Evolutionary conservation across 2,888 invertebrate species (phyloP).

Genomic region (Plagodis dolabraria): DNA sequence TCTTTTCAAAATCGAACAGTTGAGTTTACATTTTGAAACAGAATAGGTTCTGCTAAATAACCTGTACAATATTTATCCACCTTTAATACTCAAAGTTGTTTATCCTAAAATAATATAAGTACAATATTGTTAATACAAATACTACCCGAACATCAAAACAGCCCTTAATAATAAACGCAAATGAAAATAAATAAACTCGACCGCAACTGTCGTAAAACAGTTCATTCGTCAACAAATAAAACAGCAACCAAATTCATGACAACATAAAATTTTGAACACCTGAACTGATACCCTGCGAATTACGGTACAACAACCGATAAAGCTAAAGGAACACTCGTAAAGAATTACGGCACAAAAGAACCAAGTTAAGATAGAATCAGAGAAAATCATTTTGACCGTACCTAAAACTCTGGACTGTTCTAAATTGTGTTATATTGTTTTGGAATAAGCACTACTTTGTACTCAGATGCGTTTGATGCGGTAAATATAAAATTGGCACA

Average conservation of each 20-base stretch:
- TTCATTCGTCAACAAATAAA: conserved; percentile 24
- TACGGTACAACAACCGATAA: conserved; percentile 14
- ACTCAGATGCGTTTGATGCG: no score
- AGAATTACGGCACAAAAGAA: conserved; percentile 10
- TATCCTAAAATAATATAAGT: no score
- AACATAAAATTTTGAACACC: conserved; percentile 20
- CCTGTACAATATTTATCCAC: no score
- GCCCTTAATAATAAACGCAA: conserved; percentile 2
- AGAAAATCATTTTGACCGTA: conserved; percentile 1
- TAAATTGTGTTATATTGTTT: neutral
- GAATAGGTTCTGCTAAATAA: no score
- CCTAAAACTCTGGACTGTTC: neutral
- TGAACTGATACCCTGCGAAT: conserved; percentile 12
- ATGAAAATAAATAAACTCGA: conserved; percentile 16
- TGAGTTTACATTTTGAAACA: no score
- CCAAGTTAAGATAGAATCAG: neutral
- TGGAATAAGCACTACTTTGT: neutral
- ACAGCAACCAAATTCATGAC: conserved; percentile 15
- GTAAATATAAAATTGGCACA: neutral
- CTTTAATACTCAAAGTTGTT: no score
- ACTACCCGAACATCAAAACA: neutral
- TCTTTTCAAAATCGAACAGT: no score
- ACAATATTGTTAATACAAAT: neutral
- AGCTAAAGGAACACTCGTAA: conserved; percentile 10
- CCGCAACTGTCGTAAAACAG: conserved; percentile 20